These are phyloP conservation scores for Ichneumoninae sp. DNA, from an alignment of 2,888 invertebrate genomes.

Conservation along the genomic window DNA sequence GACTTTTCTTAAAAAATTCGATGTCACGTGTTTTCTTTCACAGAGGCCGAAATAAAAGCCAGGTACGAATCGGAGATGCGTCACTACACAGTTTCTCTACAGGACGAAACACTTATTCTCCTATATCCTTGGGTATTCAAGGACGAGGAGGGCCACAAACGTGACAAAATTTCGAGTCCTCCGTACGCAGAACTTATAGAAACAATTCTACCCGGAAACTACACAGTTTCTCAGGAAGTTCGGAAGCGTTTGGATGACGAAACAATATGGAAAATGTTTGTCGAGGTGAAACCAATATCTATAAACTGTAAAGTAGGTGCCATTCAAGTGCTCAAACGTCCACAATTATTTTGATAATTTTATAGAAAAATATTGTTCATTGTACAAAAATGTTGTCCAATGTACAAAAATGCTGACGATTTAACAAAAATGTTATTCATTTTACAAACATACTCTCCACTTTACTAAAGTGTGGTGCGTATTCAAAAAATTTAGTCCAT, in stretches of 20 bases:
- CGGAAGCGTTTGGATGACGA: conserved; percentile 77
- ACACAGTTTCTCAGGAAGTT: conserved; percentile 77
- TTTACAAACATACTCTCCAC: no score
- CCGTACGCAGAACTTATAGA: conserved; percentile 80
- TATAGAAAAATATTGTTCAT: no score
- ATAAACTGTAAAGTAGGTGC: background rate
- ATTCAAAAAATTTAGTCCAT: background rate
- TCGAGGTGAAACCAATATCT: conserved; percentile 72
- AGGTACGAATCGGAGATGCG: conserved; percentile 80
- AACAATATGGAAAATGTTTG: conserved; percentile 75
- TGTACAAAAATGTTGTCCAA: no score
- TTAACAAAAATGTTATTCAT: no score
- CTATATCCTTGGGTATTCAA: conserved; percentile 82
- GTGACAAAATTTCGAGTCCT: conserved; percentile 80
- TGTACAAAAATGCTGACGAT: no score
- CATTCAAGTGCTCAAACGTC: background rate
- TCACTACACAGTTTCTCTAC: conserved; percentile 76
- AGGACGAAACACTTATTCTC: conserved; percentile 78
- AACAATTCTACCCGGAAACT: conserved; percentile 77
- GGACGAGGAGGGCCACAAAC: conserved; percentile 81
- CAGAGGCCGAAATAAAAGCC: conserved; percentile 78
- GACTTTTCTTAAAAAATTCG: conserved; percentile 14
- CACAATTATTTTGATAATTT: background rate
- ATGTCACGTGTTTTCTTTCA: background rate
- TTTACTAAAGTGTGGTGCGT: no score